Evolutionary conservation across 2,797 vertebrate species (phyloP).

Genomic region (Manis crassicaudata): DNA sequence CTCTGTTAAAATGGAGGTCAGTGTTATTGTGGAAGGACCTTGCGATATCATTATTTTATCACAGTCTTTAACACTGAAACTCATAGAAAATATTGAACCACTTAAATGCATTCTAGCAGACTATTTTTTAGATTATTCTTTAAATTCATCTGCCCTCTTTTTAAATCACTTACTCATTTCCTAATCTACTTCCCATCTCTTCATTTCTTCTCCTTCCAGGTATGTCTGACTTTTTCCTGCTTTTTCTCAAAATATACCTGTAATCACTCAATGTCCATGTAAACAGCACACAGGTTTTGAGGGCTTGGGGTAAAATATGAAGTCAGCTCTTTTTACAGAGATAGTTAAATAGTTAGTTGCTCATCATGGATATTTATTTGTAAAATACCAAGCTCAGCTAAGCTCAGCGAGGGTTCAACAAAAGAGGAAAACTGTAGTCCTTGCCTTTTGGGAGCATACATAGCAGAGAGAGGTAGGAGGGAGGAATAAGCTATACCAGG

Average conservation of each 20-base stretch:
- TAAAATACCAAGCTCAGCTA: fast-evolving
- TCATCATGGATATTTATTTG: not conserved
- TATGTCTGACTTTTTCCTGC: not conserved
- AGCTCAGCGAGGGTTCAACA: not conserved
- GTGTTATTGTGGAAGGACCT: not conserved
- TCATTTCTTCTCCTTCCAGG: not conserved
- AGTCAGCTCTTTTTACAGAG: not conserved
- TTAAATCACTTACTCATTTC: not conserved
- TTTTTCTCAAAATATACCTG: constrained; percentile 19
- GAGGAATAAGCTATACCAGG: fast-evolving
- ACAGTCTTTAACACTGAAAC: not conserved
- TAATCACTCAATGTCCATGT: not conserved
- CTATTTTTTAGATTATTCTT: not conserved
- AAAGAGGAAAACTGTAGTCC: not conserved
- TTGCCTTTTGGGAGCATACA: not conserved
- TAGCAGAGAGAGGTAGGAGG: not conserved
- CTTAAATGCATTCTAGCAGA: not conserved
- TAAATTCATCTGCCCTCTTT: not conserved
- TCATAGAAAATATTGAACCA: not conserved
- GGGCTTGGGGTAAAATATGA: not conserved
- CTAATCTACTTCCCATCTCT: not conserved
- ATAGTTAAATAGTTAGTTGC: not conserved
- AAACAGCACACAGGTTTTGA: not conserved
- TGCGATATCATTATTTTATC: not conserved
- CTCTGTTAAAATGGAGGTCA: too few relatives aligned